Evolutionary conservation across 2,113 vertebrate species (phyloP).

Genomic region (Malurus elegans): DNA sequence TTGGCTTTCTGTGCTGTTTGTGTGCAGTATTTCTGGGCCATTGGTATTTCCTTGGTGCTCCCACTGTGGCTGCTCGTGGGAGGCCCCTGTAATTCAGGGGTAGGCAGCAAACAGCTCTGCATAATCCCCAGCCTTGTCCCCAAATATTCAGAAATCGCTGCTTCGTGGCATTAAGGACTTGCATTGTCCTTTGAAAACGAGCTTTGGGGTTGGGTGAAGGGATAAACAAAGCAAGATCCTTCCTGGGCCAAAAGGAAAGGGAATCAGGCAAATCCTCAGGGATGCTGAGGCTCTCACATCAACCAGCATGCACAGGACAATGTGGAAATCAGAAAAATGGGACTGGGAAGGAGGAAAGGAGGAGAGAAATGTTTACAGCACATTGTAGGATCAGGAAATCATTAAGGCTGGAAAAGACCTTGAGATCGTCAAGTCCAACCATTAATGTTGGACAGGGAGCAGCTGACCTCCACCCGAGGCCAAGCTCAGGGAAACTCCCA

Average conservation of each 20-base stretch:
- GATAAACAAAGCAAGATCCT: not conserved
- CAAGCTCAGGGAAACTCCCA: not conserved
- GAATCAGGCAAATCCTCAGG: not conserved
- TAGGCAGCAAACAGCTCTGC: conserved; percentile 26
- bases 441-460: not conserved
- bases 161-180: not conserved
- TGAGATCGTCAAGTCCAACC: not conserved
- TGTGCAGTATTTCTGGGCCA: not conserved
- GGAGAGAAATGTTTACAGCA: not conserved
- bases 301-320: not conserved
- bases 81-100: conserved; percentile 34
- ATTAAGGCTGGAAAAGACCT: not conserved
- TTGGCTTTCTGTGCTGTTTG: not conserved
- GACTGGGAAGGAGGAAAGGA: not conserved
- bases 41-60: conserved; percentile 31
- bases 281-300: not conserved
- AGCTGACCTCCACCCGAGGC: not conserved
- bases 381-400: fast-evolving
- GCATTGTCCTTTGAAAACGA: not conserved
- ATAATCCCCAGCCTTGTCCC: conserved; percentile 39
- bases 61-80: not conserved
- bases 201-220: not conserved
- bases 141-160: not conserved
- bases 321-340: not conserved
- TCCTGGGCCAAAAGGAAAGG: not conserved